Base-by-base conservation (phyloP, 2,888 invertebrate genomes). In the Euplexia lucipara region DNA sequence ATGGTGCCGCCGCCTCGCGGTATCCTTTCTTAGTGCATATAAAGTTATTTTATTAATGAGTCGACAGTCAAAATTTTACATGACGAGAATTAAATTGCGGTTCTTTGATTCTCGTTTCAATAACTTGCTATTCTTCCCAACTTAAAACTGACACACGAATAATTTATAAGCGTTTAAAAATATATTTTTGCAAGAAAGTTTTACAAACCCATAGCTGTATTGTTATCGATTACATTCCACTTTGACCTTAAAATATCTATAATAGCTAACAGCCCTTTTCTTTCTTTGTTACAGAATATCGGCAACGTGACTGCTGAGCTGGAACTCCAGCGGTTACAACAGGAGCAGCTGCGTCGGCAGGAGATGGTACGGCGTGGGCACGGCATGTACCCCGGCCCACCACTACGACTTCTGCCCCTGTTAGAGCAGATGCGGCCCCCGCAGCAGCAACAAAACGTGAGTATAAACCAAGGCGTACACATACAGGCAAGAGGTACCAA, bases 311-410 rank as follows among this genome's bases (percentile, higher is more conserved):
- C 91, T 39, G 95, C 95, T 2, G 95, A 95, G 87, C 92, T 97
- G 86, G 98, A 98, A 87, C 94, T 97, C 80, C 97, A 97, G 86
- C 96, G 97, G 88, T 92, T 96, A 82, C 97, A 97, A 81, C 96
- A 97, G 80, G 96, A 96, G 78, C 96, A 96, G 79, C 91, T 96
- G 47, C 95, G 96, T 75, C 94, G 97, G 51, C 94, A 92, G 90
- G 96, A 92, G 90, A 84, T 93, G 95, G 96, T 91, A 79, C 93
- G 92, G 86, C 94, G 90, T 8, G 91, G 94, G 78, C 92, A 95
- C 54, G 91, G 91, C 1, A 70, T 95, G 74, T 96, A 92, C 88
- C 95, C 95, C 22, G 96, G 96, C 8, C 96, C 97, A 0, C 97
- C 96, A 3, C 95, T 97, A 65, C 96, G 96, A 88, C 96, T 97